Percentiles rank a stretch among this genome's conserved stretches.
phyloP scores from a whole-genome alignment of 2,888 invertebrate genomes.

The Electrophaes corylata region DNA sequence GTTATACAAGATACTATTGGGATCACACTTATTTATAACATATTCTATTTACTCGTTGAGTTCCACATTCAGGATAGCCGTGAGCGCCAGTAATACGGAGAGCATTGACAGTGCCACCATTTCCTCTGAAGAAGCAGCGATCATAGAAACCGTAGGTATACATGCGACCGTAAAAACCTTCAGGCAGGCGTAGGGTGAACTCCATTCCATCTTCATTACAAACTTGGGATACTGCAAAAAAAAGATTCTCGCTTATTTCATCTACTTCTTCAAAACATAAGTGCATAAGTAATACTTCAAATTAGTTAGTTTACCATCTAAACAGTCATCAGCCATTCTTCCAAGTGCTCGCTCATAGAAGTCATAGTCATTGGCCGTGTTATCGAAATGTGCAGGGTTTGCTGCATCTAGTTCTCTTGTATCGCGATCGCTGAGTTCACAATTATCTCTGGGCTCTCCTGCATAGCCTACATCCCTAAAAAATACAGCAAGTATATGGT shows the following conservation, averaged over 20 bases:
- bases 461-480: constrained; percentile 85
- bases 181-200: constrained; percentile 93
- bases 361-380: constrained; percentile 90
- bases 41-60: constrained; percentile 86
- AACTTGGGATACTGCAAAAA: constrained; percentile 90
- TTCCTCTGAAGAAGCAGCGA: constrained; percentile 95
- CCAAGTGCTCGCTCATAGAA: constrained; percentile 92
- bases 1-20: background rate
- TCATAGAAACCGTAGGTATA: constrained; percentile 97
- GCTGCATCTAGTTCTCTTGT: constrained; percentile 92
- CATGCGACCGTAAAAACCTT: constrained; percentile 95
- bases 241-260: background rate
- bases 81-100: constrained; percentile 94
- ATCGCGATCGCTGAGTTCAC: constrained; percentile 94
- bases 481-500: constrained; percentile 28
- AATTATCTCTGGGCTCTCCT: constrained; percentile 90
- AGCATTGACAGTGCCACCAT: constrained; percentile 93
- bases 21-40: background rate
- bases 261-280: background rate
- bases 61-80: constrained; percentile 97
- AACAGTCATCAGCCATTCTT: constrained; percentile 90
- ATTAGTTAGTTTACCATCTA: constrained; percentile 87
- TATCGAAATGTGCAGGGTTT: constrained; percentile 93
- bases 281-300: background rate
- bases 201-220: constrained; percentile 98